phyloP scores from a whole-genome alignment of 2,888 invertebrate species.

The Bhutanitis thaidina region DNA sequence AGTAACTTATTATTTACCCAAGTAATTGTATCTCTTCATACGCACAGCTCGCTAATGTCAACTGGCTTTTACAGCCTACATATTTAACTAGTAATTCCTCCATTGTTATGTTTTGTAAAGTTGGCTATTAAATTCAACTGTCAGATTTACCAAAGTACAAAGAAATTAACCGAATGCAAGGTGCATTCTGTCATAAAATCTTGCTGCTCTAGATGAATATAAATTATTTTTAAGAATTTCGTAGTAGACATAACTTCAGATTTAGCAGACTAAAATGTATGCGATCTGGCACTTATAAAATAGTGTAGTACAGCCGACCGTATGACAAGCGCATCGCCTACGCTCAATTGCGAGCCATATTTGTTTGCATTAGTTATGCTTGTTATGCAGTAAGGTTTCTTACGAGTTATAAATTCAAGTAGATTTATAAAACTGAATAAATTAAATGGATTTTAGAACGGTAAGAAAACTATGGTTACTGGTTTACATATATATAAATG shows the following conservation, averaged over 20 bases:
- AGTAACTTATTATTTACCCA: too few relatives aligned
- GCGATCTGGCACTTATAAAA: background rate
- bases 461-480: too few relatives aligned
- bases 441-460: too few relatives aligned
- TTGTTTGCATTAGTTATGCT: background rate
- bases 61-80: too few relatives aligned
- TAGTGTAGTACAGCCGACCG: background rate
- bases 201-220: background rate
- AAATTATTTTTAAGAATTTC: background rate
- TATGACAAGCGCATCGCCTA: constrained; percentile 2
- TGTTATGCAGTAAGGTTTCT: background rate
- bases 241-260: background rate
- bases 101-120: too few relatives aligned
- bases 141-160: background rate
- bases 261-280: background rate
- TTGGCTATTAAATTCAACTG: background rate
- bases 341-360: background rate
- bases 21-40: too few relatives aligned
- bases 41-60: too few relatives aligned
- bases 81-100: too few relatives aligned
- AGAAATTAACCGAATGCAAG: too few relatives aligned
- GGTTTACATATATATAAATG: too few relatives aligned
- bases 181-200: too few relatives aligned
- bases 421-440: too few relatives aligned
- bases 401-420: background rate